Percentiles rank a stretch among this genome's conserved stretches.
These are phyloP conservation scores for Mesitornis unicolor DNA, from an alignment of 2,113 vertebrate genomes.

Conservation along the genomic window DNA sequence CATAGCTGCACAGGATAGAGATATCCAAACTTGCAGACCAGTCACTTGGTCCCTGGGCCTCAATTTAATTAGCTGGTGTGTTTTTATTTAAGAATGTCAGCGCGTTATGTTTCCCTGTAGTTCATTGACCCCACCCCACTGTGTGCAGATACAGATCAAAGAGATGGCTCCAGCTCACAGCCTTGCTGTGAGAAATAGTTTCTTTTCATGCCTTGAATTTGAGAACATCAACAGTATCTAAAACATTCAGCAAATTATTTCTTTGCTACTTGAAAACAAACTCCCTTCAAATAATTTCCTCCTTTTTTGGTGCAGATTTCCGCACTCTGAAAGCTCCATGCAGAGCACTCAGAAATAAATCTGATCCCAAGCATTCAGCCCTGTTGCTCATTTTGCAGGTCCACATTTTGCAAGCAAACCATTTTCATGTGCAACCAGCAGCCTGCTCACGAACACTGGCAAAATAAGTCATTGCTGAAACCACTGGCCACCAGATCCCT, in stretches of 20 bases:
- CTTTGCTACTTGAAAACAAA: slow-evolving; percentile 10
- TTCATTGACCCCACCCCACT: slow-evolving; percentile 28
- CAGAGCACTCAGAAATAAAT: slow-evolving; percentile 21
- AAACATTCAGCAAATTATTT: neutral
- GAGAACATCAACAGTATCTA: slow-evolving; percentile 38
- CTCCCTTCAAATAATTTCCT: slow-evolving; percentile 6
- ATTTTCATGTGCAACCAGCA: neutral
- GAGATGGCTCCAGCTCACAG: neutral
- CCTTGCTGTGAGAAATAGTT: neutral
- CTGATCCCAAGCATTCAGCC: neutral
- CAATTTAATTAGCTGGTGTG: slow-evolving; percentile 25
- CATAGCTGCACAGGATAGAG: neutral
- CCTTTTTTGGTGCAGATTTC: neutral
- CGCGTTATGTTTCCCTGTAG: neutral
- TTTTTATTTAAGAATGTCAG: slow-evolving; percentile 43
- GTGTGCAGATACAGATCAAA: slow-evolving; percentile 29
- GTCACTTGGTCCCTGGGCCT: neutral
- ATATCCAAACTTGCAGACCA: neutral
- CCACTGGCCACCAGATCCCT: neutral
- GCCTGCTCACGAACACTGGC: neutral
- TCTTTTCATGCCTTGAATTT: slow-evolving; percentile 30
- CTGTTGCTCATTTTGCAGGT: neutral
- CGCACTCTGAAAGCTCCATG: neutral
- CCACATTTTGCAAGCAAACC: neutral
- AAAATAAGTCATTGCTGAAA: neutral